Conservation (phyloP, 2,888 invertebrate genomes). For the Diogma glabrata region DNA sequence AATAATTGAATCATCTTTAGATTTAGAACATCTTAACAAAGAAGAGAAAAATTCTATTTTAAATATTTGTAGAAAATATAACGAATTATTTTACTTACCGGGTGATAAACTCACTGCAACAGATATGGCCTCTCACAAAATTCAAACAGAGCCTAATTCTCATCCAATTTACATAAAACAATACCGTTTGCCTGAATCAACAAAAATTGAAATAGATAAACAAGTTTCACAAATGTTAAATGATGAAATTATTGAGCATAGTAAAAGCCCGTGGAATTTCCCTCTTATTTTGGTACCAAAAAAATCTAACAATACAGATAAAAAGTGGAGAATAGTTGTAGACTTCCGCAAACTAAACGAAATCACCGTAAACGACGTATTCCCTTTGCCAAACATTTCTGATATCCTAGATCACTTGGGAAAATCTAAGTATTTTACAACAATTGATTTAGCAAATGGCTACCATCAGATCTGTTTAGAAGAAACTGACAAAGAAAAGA, state of each 20-base stretch:
- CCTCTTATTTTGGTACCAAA: neutral
- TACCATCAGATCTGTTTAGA: slow-evolving; percentile 16
- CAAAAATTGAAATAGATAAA: neutral
- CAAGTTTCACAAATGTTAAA: neutral
- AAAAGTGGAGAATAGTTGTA: neutral
- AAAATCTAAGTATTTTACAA: slow-evolving; percentile 15
- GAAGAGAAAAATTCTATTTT: neutral
- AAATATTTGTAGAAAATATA: neutral
- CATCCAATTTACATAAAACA: neutral
- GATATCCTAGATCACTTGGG: slow-evolving; percentile 16
- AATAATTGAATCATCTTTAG: neutral
- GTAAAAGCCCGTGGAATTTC: neutral
- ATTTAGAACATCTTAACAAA: neutral
- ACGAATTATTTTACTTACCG: too few relatives aligned
- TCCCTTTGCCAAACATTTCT: slow-evolving; percentile 11
- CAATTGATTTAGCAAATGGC: slow-evolving; percentile 16
- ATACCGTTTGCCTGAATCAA: neutral
- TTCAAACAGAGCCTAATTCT: neutral
- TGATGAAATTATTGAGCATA: neutral
- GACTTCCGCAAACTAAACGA: neutral
- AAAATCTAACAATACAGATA: neutral
- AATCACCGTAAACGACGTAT: neutral
- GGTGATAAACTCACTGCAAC: too few relatives aligned
- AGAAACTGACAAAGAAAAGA: slow-evolving; percentile 17
- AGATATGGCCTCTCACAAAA: neutral